A percentile compares a stretch with the other conserved stretches of the same genome.
Evolutionary conservation across 2,888 invertebrate species (phyloP).

Genomic region (Anagyrus pseudococci): DNA sequence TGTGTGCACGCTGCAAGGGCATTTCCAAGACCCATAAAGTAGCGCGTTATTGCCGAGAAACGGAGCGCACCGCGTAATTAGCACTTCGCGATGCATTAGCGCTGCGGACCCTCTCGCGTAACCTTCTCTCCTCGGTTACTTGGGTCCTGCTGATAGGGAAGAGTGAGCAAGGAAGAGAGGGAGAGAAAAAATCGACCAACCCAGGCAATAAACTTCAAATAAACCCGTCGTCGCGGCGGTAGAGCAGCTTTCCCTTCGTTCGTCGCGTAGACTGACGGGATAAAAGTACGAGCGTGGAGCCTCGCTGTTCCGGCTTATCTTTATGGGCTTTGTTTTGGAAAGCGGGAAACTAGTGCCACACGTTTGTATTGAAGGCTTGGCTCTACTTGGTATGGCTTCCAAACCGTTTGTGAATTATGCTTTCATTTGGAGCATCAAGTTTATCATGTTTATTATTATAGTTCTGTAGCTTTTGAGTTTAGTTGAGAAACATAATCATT

Average conservation of each 20-base stretch:
- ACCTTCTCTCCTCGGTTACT: slow-evolving; percentile 9
- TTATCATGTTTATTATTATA: no score
- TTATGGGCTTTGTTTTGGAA: slow-evolving; percentile 7
- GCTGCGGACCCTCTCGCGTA: slow-evolving; percentile 24
- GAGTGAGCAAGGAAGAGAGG: slow-evolving; percentile 37
- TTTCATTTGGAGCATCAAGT: no score
- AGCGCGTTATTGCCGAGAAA: slow-evolving; percentile 51
- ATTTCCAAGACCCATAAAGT: slow-evolving; percentile 42
- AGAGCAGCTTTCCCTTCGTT: not conserved
- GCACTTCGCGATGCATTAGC: slow-evolving; percentile 59
- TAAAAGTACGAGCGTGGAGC: not conserved
- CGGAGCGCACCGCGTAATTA: slow-evolving; percentile 54
- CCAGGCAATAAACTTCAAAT: slow-evolving; percentile 56
- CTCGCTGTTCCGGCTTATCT: slow-evolving; percentile 8
- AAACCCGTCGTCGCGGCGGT: slow-evolving; percentile 41
- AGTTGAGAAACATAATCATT: no score
- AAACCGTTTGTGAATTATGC: no score
- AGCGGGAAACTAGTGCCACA: not conserved
- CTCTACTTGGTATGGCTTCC: no score
- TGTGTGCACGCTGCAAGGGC: no score
- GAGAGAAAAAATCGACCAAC: slow-evolving; percentile 42
- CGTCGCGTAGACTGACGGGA: not conserved
- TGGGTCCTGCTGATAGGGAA: slow-evolving; percentile 42
- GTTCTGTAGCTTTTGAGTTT: no score
- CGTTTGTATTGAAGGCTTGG: no score